These are phyloP conservation scores for Cryptocephalus primarius DNA, from an alignment of 2,888 invertebrate genomes.

Conservation along the genomic window DNA sequence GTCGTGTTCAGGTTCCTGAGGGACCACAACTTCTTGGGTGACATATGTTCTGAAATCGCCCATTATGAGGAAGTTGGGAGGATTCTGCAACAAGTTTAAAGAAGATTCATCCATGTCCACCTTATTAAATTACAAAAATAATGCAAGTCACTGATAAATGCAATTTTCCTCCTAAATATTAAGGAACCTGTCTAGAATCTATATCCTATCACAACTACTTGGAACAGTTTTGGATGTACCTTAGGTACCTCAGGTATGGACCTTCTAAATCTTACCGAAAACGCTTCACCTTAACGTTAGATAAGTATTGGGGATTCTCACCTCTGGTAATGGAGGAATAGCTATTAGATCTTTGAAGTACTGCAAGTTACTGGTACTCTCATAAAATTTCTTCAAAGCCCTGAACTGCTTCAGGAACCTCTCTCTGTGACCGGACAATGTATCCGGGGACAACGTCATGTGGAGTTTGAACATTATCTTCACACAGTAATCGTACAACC, in stretches of 20 bases:
- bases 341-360: slow-evolving; percentile 95
- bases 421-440: slow-evolving; percentile 73
- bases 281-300: too few species aligned
- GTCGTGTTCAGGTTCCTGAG: slow-evolving; percentile 60
- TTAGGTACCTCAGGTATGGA: too few species aligned
- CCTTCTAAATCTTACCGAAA: too few species aligned
- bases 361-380: slow-evolving; percentile 84
- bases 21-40: slow-evolving; percentile 83
- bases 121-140: too few species aligned
- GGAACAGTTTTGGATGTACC: too few species aligned
- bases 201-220: too few species aligned
- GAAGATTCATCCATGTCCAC: background rate
- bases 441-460: slow-evolving; percentile 80
- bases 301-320: slow-evolving; percentile 25
- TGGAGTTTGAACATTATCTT: slow-evolving; percentile 93
- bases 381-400: slow-evolving; percentile 83
- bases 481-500: slow-evolving; percentile 92
- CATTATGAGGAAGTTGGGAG: slow-evolving; percentile 90
- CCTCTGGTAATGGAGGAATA: slow-evolving; percentile 83
- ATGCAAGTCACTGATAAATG: too few species aligned
- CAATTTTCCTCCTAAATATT: too few species aligned
- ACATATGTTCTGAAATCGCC: slow-evolving; percentile 89
- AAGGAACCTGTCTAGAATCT: too few species aligned
- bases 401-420: slow-evolving; percentile 86
- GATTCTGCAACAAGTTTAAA: slow-evolving; percentile 44